phyloP scores from a whole-genome alignment of 1,140 invertebrate genomes.

The Orius laevigatus region DNA sequence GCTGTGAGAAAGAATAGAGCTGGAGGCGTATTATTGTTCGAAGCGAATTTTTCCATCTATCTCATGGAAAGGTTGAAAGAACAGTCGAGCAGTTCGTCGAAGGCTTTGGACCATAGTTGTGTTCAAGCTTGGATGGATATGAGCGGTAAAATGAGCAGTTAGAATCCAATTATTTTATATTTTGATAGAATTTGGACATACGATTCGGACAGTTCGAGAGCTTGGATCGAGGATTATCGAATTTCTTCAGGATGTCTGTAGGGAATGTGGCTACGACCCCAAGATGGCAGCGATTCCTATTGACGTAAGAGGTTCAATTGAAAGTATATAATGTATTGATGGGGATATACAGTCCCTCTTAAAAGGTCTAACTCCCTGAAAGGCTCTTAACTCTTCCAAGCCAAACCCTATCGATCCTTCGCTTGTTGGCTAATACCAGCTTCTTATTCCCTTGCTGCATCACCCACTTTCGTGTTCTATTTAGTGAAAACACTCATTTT shows the following conservation, averaged over 20 bases:
- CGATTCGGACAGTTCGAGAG: constrained; percentile 5
- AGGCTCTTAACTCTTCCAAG: too few relatives aligned
- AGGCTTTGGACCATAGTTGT: constrained; percentile 60
- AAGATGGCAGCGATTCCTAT: constrained; percentile 14
- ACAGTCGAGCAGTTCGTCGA: constrained; percentile 49
- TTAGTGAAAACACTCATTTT: too few relatives aligned
- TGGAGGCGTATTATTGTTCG: constrained; percentile 77
- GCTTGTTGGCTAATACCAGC: too few relatives aligned
- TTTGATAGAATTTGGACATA: constrained; percentile 2
- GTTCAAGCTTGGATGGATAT: constrained; percentile 76
- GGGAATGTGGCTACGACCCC: constrained; percentile 13
- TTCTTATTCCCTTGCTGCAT: too few relatives aligned
- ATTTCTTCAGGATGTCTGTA: constrained; percentile 10
- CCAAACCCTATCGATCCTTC: too few relatives aligned
- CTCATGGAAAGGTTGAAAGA: constrained; percentile 52
- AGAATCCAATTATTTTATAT: not conserved
- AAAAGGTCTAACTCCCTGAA: too few relatives aligned
- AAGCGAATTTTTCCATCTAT: constrained; percentile 69
- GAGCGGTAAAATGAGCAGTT: constrained; percentile 48
- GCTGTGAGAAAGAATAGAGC: constrained; percentile 54
- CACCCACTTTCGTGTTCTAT: too few relatives aligned
- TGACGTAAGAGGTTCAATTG: too few relatives aligned
- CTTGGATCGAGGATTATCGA: constrained; percentile 3
- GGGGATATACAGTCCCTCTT: too few relatives aligned
- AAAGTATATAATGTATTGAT: too few relatives aligned